A percentile compares a stretch with the other conserved stretches of the same genome.
These are phyloP conservation scores for Neotoxoptera formosana DNA, from an alignment of 1,140 invertebrate genomes.

Conservation along the genomic window DNA sequence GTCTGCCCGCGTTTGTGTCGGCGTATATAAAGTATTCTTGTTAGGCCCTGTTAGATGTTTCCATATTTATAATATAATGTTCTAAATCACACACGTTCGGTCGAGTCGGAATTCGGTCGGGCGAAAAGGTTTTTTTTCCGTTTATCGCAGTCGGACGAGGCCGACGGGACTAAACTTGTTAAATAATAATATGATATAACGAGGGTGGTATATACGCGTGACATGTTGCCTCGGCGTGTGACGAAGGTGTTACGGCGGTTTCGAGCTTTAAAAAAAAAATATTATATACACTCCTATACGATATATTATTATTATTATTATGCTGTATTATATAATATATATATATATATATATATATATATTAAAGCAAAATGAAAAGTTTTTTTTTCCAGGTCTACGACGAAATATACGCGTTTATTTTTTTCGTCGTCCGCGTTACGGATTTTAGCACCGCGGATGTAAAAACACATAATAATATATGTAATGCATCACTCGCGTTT, in stretches of 20 bases:
- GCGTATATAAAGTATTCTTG: not conserved
- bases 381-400: slow-evolving; percentile 3
- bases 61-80: not conserved
- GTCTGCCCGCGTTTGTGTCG: not conserved
- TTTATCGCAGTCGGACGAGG: not conserved
- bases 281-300: not conserved
- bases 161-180: slow-evolving; percentile 1
- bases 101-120: not conserved
- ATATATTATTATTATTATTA: not conserved
- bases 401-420: slow-evolving; percentile 7
- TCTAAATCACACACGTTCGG: not conserved
- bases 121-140: not conserved
- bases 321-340: not conserved
- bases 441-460: slow-evolving; percentile 35
- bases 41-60: not conserved
- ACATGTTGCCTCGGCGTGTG: slow-evolving; percentile 5
- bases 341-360: too few species aligned
- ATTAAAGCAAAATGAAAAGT: slow-evolving; percentile 18
- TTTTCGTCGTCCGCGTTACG: not conserved
- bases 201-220: slow-evolving; percentile 24
- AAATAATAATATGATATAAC: slow-evolving; percentile 39
- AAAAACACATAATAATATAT: not conserved
- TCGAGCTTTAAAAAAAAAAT: slow-evolving; percentile 20
- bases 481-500: slow-evolving; percentile 15
- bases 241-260: slow-evolving; percentile 20